Evolutionary conservation across 1,140 invertebrate genomes (phyloP), one percentile per base, ranked within the genome.

Genomic region (Meloidogyne hapla): DNA sequence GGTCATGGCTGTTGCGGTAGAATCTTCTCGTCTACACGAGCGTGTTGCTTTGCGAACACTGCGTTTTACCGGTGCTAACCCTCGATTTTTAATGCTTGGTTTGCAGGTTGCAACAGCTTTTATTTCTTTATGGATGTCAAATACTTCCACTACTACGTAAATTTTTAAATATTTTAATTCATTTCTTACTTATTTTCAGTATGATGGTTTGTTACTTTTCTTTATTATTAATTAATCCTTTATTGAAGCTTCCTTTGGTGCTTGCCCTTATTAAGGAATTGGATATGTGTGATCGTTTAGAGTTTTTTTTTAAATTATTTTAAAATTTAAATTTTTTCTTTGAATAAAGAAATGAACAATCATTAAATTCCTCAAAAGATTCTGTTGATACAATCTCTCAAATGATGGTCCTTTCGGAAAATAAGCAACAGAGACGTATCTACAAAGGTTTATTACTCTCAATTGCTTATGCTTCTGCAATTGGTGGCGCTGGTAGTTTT

Each of bases 11-110:
- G 90, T 93, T 9, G 92, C 93, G 0, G 91, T 95, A 2, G 93
- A 95, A 88, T 91, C 93, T 81, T 92, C 92, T 73, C 91, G 93
- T 84, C 87, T 95, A 6, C 94, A 95, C 79, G 91, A 92, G 83
- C 89, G 94, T 76, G 91, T 95, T 1, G 94, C 94, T 0, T 87
- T 95, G 25, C 90, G 90, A 78, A 92, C 93, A 8, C 33, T 83
- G 28, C 42, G 76, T 33, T 48, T 80, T 61, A 82, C 80, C n/a
- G 80, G 80, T 15, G 48, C 81, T 38, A 83, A 80, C 68, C 81
- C 81, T 26, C 66, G 80, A 65, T 66, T 83, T 65, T 33, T 82
- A 23, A 75, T 82, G 82, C 70, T 84, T 40, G 81, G 81, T 15
- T 78, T 82, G 15, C 70, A 74, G 38, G 18, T 77, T 15, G 66